Percentiles rank a stretch among this genome's conserved stretches.
Conservation (phyloP, 2,797 vertebrate genomes). For the Ara ararauna region DNA sequence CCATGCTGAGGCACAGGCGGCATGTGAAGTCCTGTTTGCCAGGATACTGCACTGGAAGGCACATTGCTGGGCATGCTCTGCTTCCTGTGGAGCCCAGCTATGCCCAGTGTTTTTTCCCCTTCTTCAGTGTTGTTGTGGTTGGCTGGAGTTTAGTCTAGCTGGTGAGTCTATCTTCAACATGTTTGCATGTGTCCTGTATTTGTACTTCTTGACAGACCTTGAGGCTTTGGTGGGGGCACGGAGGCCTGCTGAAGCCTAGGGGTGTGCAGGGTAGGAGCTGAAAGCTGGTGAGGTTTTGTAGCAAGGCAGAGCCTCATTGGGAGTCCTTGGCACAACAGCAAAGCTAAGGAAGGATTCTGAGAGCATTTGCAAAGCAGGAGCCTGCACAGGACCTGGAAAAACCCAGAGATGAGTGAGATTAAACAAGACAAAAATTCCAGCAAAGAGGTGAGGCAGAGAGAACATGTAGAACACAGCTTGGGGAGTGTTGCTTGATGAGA, state of each 20-base stretch:
- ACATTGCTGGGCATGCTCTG: background rate
- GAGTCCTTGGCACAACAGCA: accelerated
- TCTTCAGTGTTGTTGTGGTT: accelerated
- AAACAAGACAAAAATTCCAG: background rate
- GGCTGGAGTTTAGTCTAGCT: background rate
- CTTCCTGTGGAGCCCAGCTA: background rate
- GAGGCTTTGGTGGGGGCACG: accelerated
- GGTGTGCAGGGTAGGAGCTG: background rate
- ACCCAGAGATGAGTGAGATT: background rate
- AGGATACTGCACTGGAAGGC: background rate
- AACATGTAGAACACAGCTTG: background rate
- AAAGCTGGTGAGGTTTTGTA: background rate
- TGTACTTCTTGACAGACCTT: background rate
- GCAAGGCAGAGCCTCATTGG: background rate
- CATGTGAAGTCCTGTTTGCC: accelerated
- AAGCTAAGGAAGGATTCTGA: background rate
- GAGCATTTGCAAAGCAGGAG: background rate
- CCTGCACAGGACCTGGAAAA: background rate
- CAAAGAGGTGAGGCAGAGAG: background rate
- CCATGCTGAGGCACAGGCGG: accelerated
- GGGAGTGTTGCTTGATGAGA: background rate
- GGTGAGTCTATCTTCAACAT: background rate
- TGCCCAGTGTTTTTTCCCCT: accelerated
- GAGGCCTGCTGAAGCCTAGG: background rate
- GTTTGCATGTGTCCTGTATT: accelerated